A percentile compares a stretch with the other conserved stretches of the same genome.
Evolutionary conservation across 2,888 invertebrate species (phyloP).

Genomic region (Kryphioiulus occultus): DNA sequence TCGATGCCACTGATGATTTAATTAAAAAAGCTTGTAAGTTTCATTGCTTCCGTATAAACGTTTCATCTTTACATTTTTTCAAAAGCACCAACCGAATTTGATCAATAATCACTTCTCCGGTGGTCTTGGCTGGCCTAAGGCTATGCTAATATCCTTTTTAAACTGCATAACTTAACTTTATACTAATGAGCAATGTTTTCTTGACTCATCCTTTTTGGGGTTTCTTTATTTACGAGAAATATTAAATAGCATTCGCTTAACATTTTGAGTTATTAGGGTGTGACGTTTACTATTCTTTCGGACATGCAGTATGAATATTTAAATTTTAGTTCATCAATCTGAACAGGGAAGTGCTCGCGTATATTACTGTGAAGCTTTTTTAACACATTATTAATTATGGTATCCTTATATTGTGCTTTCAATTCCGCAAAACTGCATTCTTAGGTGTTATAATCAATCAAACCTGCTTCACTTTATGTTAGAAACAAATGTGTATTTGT

Average conservation of each 20-base stretch:
- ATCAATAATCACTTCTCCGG: too few species aligned
- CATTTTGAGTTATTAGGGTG: neutral
- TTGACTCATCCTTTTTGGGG: neutral
- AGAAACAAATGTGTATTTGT: too few species aligned
- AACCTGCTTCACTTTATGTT: too few species aligned
- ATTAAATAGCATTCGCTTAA: neutral
- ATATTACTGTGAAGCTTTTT: neutral
- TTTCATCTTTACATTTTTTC: too few species aligned
- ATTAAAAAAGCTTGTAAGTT: conserved; percentile 90
- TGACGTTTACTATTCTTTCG: neutral
- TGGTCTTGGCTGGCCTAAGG: neutral
- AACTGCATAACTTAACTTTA: neutral
- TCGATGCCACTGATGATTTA: conserved; percentile 88
- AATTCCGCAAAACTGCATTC: too few species aligned
- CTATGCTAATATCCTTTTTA: neutral
- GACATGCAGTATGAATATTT: neutral
- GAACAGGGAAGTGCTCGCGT: neutral
- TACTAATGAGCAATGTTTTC: neutral
- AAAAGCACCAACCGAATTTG: too few species aligned
- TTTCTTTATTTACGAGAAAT: neutral
- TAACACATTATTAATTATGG: too few species aligned
- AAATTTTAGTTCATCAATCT: neutral
- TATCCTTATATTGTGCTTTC: too few species aligned
- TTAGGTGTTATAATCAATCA: too few species aligned
- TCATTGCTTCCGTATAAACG: neutral